Evolutionary conservation across 37 sponge, comb jelly and placozoan genomes (phyloP).

Genomic region (Halichondria panicea): DNA sequence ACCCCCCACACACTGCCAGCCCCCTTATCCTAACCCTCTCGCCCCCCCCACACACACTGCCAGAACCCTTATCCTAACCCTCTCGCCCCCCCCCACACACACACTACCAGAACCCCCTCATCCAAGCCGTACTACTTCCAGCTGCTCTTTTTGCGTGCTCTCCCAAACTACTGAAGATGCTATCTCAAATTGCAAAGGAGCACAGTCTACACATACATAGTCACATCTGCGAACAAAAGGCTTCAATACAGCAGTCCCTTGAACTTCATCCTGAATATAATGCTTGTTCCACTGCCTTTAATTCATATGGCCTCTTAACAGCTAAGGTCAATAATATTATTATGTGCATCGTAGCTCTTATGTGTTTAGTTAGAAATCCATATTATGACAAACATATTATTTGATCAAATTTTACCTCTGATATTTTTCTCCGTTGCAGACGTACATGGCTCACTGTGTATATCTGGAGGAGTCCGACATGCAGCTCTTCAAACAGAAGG

Average conservation of each 20-base stretch:
- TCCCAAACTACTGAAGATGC: conserved; percentile 11
- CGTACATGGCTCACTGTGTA: conserved; percentile 58
- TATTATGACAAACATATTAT: too few relatives aligned
- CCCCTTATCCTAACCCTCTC: too few relatives aligned
- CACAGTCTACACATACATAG: conserved; percentile 41
- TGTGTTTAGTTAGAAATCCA: not conserved
- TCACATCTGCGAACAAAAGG: conserved; percentile 56
- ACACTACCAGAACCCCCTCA: conserved; percentile 44
- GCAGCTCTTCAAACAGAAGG: conserved; percentile 20
- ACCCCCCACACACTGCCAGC: too few relatives aligned
- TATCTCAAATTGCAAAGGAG: conserved; percentile 48
- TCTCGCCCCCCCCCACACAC: too few relatives aligned
- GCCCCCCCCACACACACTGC: too few relatives aligned
- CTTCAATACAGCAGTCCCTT: conserved; percentile 23
- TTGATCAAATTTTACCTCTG: too few relatives aligned
- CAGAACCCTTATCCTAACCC: too few relatives aligned
- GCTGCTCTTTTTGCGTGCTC: conserved; percentile 58
- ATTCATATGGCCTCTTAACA: conserved; percentile 14
- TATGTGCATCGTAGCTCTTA: too few relatives aligned
- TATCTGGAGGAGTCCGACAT: conserved; percentile 46
- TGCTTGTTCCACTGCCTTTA: conserved; percentile 30
- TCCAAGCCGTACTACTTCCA: conserved; percentile 59
- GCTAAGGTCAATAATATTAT: conserved; percentile 28
- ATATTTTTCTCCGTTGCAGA: conserved; percentile 13
- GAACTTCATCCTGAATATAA: conserved; percentile 39